A percentile compares a stretch with the other conserved stretches of the same genome.
phyloP scores from a whole-genome alignment of 2,797 vertebrate species.

The Apogon hyalosoma region DNA sequence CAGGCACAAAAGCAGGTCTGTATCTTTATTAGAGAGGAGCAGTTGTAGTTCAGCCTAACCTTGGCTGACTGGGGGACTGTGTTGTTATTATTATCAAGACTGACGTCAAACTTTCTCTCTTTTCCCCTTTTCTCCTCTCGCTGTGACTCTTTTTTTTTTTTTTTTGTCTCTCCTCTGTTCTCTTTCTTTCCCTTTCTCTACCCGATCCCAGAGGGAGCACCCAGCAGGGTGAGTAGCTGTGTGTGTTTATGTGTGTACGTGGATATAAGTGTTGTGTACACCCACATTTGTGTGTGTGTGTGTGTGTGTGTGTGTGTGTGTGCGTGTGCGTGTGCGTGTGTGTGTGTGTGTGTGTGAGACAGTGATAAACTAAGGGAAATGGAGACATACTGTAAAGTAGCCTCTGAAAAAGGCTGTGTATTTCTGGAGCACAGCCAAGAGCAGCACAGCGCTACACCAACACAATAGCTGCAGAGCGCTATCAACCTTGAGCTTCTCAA shows the following conservation, averaged over 20 bases:
- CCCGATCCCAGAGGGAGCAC: slow-evolving; percentile 81
- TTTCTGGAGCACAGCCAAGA: slow-evolving; percentile 58
- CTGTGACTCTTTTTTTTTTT: slow-evolving; percentile 21
- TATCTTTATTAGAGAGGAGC: slow-evolving; percentile 78
- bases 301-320: slow-evolving; percentile 31
- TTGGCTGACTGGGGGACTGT: slow-evolving; percentile 66
- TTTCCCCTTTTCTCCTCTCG: slow-evolving; percentile 33
- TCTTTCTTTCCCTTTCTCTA: slow-evolving; percentile 31
- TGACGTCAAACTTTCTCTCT: slow-evolving; percentile 79
- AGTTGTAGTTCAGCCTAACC: slow-evolving; percentile 72
- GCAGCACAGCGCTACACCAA: slow-evolving; percentile 42
- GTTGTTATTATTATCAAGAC: slow-evolving; percentile 81
- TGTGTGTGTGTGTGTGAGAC: slow-evolving; percentile 28
- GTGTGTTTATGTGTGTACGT: slow-evolving; percentile 35
- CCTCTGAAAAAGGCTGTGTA: slow-evolving; percentile 50
- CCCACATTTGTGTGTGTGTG: slow-evolving; percentile 20
- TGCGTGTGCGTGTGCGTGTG: slow-evolving; percentile 25
- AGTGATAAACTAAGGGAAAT: slow-evolving; percentile 68
- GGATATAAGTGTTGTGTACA: slow-evolving; percentile 25
- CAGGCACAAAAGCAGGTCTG: slow-evolving; percentile 69
- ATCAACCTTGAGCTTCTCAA: slow-evolving; percentile 67
- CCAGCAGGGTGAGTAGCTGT: slow-evolving; percentile 83
- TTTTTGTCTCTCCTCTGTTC: slow-evolving; percentile 41
- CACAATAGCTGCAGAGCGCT: slow-evolving; percentile 54
- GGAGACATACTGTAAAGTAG: slow-evolving; percentile 59